Percentiles rank a stretch among this genome's conserved stretches.
phyloP scores from a whole-genome alignment of 2,797 vertebrate genomes.

The Holocentrus rufus region DNA sequence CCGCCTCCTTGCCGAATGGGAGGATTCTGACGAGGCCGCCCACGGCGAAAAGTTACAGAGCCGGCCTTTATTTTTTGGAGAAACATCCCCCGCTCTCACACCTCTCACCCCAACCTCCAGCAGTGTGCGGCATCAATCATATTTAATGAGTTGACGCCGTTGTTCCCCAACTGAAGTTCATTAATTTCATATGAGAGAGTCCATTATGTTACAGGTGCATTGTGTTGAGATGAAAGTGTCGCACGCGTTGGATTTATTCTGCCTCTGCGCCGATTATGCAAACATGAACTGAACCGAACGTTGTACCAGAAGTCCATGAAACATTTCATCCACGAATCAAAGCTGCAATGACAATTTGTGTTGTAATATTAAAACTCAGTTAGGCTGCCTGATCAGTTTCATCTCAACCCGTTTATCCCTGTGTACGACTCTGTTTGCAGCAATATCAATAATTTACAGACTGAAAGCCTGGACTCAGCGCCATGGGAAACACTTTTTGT shows the following conservation, averaged over 20 bases:
- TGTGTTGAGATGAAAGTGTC: neutral
- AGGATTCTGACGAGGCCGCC: constrained; percentile 9
- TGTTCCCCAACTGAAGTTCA: neutral
- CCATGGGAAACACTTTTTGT: no score
- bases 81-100: constrained; percentile 14
- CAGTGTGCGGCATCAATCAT: constrained; percentile 4
- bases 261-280: neutral
- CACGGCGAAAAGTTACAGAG: neutral
- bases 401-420: no score
- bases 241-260: neutral
- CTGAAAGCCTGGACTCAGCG: no score
- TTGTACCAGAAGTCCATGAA: no score
- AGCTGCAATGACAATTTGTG: no score
- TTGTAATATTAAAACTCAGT: no score
- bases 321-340: no score
- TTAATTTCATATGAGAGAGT: neutral
- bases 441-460: no score
- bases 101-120: neutral
- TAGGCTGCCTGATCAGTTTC: no score
- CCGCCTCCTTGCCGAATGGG: constrained; percentile 27
- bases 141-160: neutral
- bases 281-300: neutral
- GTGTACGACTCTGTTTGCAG: no score
- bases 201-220: neutral
- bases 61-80: constrained; percentile 12